Evolutionary conservation across 30 jellyfish, hydroid and myxozoan species (phyloP).

Genomic region (Pseudorhiza aurosa): DNA sequence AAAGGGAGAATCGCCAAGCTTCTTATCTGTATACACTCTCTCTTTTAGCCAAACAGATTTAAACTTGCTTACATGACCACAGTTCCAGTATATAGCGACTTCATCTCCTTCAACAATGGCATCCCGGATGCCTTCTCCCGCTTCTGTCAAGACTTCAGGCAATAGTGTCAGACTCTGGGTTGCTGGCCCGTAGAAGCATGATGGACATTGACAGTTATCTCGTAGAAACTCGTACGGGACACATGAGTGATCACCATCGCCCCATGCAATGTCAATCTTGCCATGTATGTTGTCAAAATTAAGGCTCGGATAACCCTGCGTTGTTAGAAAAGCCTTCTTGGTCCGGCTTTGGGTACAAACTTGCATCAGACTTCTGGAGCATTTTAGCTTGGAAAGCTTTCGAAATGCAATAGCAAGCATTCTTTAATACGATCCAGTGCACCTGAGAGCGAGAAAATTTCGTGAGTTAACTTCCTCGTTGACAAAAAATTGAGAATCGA

Average conservation of each 20-base stretch:
- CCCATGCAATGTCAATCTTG: constrained; percentile 40
- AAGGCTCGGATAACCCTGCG: background rate
- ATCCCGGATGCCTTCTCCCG: constrained; percentile 1
- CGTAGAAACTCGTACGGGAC: constrained; percentile 73
- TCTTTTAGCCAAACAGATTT: constrained; percentile 22
- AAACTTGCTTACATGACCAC: constrained; percentile 51
- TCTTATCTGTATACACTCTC: constrained; percentile 9
- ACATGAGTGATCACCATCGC: background rate
- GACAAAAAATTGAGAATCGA: too few relatives aligned
- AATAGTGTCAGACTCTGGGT: constrained; percentile 55
- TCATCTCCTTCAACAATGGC: constrained; percentile 8
- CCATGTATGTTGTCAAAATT: background rate
- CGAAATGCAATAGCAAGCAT: too few relatives aligned
- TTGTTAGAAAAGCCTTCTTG: too few relatives aligned
- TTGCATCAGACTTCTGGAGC: too few relatives aligned
- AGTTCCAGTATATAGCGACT: constrained; percentile 16
- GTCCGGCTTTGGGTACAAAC: too few relatives aligned
- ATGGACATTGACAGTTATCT: constrained; percentile 84
- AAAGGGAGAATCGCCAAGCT: too few relatives aligned
- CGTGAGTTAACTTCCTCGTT: too few relatives aligned
- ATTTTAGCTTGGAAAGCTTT: too few relatives aligned
- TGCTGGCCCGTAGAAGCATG: constrained; percentile 66
- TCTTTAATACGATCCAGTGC: too few relatives aligned
- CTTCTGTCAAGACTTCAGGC: constrained; percentile 35
- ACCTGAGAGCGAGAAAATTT: too few relatives aligned